Percentiles rank a stretch among this genome's conserved stretches.
Conservation (phyloP, 2,888 invertebrate genomes). For the Idaea dimidiata region DNA sequence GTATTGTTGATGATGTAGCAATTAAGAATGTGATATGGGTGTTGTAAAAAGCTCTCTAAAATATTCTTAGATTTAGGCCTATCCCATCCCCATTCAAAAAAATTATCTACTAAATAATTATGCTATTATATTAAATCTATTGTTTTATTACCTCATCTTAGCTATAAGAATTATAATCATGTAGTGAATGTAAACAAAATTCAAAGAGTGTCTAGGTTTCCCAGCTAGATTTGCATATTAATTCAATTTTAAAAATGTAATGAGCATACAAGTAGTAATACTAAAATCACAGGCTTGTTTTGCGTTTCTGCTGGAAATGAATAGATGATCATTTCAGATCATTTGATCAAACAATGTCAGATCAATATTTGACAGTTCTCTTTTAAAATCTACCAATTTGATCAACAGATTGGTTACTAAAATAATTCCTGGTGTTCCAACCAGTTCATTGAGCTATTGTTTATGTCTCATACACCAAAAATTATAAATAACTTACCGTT, state of each 20-base stretch:
- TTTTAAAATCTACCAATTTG: too few species aligned
- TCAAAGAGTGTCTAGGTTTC: too few species aligned
- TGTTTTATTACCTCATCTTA: not conserved
- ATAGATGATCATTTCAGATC: too few species aligned
- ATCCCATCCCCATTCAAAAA: constrained; percentile 41
- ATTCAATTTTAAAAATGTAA: too few species aligned
- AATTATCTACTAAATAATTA: constrained; percentile 40
- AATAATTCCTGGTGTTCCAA: not conserved
- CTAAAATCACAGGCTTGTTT: too few species aligned
- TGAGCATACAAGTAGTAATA: too few species aligned
- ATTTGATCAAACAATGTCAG: too few species aligned
- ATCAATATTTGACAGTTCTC: too few species aligned
- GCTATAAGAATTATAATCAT: not conserved
- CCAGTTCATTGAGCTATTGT: not conserved
- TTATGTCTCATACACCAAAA: not conserved
- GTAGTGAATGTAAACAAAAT: not conserved
- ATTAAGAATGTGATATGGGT: constrained; percentile 77
- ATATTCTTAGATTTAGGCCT: constrained; percentile 55
- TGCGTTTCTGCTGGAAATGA: too few species aligned
- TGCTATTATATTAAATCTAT: constrained; percentile 16
- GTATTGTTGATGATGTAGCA: constrained; percentile 51
- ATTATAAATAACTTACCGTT: constrained; percentile 84
- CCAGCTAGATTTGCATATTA: too few species aligned
- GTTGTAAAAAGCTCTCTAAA: constrained; percentile 75
- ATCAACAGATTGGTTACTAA: not conserved